Evolutionary conservation across 37 sponge, comb jelly and placozoan genomes (phyloP), one percentile per base, ranked within the genome.

Genomic region (Mnemiopsis leidyi): DNA sequence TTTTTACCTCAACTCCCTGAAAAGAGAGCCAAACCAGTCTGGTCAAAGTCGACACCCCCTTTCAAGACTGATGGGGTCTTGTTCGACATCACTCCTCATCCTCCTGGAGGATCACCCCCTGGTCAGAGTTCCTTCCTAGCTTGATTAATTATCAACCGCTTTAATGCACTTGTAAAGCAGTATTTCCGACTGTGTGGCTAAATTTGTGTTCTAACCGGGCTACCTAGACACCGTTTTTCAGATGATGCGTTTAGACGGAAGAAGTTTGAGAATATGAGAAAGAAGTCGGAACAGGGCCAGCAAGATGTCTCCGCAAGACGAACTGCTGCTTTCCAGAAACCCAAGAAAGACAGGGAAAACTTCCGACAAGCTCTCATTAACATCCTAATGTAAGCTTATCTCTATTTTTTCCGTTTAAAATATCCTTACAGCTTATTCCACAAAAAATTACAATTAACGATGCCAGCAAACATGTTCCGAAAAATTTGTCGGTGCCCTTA

Each of bases 301-400:
- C 33, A 77, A 21, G 90, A 85, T 40, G 40, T 61, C 0, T 85
- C 90, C 5, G 36, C 82, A 7, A 35, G 90, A n/a, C 39, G 90
- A 92, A 95, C 92, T 23, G 92, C 68, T 5, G 68, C 71, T 18
- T 94, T 94, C 73, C 67, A 68, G 36, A 67, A 92, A 61, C 94
- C 94, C 1, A 85, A 82, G 48, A 83, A 69, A 29, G 82, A 85
- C 26, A 93, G 97, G 31, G 98, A 98, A 67, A 94, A 97, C 25
- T 98, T 98, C 95, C 95, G 98, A 69, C 94, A 92, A 35, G 96
- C 96, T 76, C 94, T 98, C 24, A 97, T 97, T 92, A 95, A 94
- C 77, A 96, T 98, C 32, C 94, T 98, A 31, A 88, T 96, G 97
- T 98, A 30, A 94, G 95, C 68, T 32, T 13, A 48, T 48, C 61